Base-by-base conservation (phyloP, 2,888 invertebrate genomes). In the Myopa testacea region DNA sequence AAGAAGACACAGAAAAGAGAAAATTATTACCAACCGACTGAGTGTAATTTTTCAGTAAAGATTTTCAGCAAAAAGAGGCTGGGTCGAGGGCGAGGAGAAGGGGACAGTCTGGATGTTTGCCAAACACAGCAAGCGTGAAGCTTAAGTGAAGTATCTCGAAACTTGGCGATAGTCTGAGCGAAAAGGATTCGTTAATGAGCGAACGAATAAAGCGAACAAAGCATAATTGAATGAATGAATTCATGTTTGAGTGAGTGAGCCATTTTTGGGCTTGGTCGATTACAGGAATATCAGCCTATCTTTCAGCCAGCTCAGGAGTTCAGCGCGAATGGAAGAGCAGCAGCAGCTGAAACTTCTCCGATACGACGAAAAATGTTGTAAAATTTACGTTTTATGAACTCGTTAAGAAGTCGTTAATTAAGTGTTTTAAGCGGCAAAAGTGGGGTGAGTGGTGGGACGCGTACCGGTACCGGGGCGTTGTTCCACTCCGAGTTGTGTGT, bases 391-490 rank as follows among this genome's bases (percentile, higher is more conserved):
- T 63, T 74, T 74, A 74, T 74, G 52, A 52, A 74, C 63, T 65
- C 65, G 63, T 74, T 74, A 74, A 12, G 55, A 65, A 65, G 65
- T 74, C 65, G 37, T 74, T 74, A 74, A 52, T 74, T 65, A 65
- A 74, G 74, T 74, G 65, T 52, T 74, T 65, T 65, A 65, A 34
- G 71, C 37, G 52, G 58, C 55, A 55, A 55, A 5, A 50, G 50
- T 50, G 8, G 50, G 2, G 50, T 1, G 6, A 14, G n/a, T 1
- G 5, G 16, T 4, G 4, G 16, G 10, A 4, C 55, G 4, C 10
- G 14, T n/a, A n/a, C 16, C 16, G 5, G 55, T 8, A 50, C 16
- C n/a, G 16, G 16, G n/a, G 55, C 16, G 16, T 5, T 55, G 55
- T 45, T 45, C 45, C 45, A 45, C 7, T 45, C 45, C 3, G 55